These are phyloP conservation scores for Penelope pileata DNA, from an alignment of 2,113 vertebrate genomes.

Conservation along the genomic window DNA sequence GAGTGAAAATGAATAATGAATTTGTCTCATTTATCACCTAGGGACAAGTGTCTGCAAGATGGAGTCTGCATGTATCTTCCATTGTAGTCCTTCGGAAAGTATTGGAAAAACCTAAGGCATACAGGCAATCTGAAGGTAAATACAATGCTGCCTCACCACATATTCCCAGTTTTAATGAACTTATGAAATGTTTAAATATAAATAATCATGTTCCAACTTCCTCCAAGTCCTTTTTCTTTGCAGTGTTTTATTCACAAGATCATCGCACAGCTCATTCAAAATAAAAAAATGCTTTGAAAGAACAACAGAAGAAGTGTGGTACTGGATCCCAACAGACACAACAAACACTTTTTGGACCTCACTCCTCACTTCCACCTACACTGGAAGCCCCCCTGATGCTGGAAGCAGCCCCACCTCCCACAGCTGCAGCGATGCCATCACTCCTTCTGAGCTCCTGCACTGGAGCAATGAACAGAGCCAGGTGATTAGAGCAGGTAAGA, in stretches of 20 bases:
- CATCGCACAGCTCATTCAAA: neutral
- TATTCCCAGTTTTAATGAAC: neutral
- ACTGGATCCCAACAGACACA: neutral
- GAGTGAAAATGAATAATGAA: neutral
- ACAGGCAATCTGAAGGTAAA: neutral
- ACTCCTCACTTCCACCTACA: neutral
- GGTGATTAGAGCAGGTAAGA: neutral
- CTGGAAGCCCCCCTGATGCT: neutral
- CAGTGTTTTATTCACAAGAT: neutral
- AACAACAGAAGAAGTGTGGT: neutral
- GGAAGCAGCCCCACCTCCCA: neutral
- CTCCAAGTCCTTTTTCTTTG: neutral
- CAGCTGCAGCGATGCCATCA: too few relatives aligned
- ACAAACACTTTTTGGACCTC: neutral
- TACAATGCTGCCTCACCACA: rapidly evolving
- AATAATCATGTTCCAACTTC: neutral
- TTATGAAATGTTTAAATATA: neutral
- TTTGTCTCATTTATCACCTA: neutral
- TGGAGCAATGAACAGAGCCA: neutral
- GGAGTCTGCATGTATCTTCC: neutral
- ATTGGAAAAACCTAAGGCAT: neutral
- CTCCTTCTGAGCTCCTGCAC: neutral
- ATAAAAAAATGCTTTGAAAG: neutral
- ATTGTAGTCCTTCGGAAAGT: neutral
- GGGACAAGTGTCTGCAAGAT: neutral